phyloP scores from a whole-genome alignment of 2,113 vertebrate species.

The Pithys albifrons region DNA sequence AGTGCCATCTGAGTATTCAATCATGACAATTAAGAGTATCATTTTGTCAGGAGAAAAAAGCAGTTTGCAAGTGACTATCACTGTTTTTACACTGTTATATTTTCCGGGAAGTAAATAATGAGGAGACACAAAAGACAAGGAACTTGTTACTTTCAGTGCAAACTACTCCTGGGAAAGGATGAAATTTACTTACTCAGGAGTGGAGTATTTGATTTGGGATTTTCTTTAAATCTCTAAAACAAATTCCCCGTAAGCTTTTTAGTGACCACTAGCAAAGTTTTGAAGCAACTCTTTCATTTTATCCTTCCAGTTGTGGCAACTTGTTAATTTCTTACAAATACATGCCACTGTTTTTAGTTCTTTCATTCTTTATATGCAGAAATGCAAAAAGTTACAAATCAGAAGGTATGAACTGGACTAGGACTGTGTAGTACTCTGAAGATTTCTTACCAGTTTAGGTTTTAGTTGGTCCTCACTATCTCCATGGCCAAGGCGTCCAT shows the following conservation, averaged over 20 bases:
- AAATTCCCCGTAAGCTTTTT: neutral
- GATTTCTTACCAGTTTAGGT: slow-evolving; percentile 88
- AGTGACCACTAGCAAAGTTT: neutral
- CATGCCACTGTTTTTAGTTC: neutral
- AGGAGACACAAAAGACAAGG: neutral
- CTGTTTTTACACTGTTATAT: neutral
- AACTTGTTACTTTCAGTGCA: neutral
- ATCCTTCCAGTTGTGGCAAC: neutral
- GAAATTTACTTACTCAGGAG: neutral
- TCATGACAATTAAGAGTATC: neutral
- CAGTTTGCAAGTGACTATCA: neutral
- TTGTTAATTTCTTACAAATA: neutral
- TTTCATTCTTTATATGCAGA: neutral
- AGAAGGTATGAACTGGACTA: neutral
- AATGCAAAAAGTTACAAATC: neutral
- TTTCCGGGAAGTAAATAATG: neutral
- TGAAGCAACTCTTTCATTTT: neutral
- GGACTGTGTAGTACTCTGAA: neutral
- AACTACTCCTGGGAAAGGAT: neutral
- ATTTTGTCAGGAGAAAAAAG: neutral
- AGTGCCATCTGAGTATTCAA: neutral
- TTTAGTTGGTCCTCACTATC: slow-evolving; percentile 98
- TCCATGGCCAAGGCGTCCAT: slow-evolving; percentile 93
- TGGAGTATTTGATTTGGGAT: neutral
- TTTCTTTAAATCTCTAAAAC: neutral